Percentiles rank a stretch among this genome's conserved stretches.
Conservation (phyloP, 2,113 vertebrate species). For the Clarias batrachus region DNA sequence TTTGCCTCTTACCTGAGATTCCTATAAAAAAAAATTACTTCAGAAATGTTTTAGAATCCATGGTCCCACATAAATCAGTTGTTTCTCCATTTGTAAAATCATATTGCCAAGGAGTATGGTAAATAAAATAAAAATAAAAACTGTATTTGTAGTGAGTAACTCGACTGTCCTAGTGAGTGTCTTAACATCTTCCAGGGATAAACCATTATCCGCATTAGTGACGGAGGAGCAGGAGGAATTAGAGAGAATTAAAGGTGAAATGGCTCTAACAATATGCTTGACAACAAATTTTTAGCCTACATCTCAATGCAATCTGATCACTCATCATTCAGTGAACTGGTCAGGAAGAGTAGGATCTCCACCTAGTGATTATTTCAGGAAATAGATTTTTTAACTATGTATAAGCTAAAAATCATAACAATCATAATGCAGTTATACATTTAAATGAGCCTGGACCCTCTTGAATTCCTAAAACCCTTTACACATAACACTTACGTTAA, state of each 20-base stretch:
- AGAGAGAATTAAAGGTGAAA: slow-evolving; percentile 47
- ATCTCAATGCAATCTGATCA: neutral
- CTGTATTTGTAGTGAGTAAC: slow-evolving; percentile 31
- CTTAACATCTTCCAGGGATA: slow-evolving; percentile 53
- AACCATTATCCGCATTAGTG: slow-evolving; percentile 74
- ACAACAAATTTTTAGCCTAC: neutral
- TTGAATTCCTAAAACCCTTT: neutral
- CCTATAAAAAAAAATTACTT: neutral
- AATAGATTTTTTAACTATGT: neutral
- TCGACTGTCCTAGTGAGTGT: slow-evolving; percentile 40
- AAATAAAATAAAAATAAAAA: slow-evolving; percentile 28
- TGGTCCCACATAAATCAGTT: neutral
- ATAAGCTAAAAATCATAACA: neutral
- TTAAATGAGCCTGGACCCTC: neutral
- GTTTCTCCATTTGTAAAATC: slow-evolving; percentile 13
- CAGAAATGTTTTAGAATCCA: slow-evolving; percentile 44
- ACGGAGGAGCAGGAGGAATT: slow-evolving; percentile 63
- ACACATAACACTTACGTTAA: neutral
- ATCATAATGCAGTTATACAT: neutral
- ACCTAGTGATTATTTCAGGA: neutral
- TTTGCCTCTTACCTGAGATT: slow-evolving; percentile 59
- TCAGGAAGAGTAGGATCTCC: neutral
- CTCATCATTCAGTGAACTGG: neutral
- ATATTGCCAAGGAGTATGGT: neutral
- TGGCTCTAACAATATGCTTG: slow-evolving; percentile 38